Base-by-base conservation (phyloP, 2,113 vertebrate genomes). In the Noturus placidus region DNA sequence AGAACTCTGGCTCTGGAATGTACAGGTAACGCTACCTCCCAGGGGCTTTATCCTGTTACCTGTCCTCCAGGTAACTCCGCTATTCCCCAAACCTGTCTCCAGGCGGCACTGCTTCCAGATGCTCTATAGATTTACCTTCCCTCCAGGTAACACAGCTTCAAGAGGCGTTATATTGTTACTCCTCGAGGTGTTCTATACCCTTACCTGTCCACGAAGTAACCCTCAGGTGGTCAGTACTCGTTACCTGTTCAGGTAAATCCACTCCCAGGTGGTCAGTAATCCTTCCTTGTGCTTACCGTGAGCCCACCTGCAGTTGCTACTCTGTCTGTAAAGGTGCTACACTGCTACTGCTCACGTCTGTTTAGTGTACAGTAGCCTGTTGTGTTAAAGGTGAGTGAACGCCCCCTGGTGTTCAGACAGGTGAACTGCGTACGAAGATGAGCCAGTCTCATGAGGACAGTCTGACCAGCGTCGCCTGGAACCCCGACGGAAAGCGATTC, bases 391-490 rank as follows among this genome's bases (percentile, higher is more conserved):
- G 42, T 67, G 81, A 82, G 59, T 70, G 33, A 19, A 83, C 85
- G 88, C 33, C 87, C 59, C 14, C 84, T 80, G 84, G 17, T 92
- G 87, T 87, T 91, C 93, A 99, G 98, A 99, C 98, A 67, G 98
- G 98, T 91, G 98, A 99, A 94, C 96, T 99, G 92, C 97, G 98
- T 92, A 99, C 97, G 88, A 99, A 99, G 94, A 99, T 99, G 97
- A 99, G 97, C 92, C 98, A 99, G 42, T 99, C 98, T 92, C 98
- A 99, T 42, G 98, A 99, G 95, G 98, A 99, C 93, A 99, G 98
- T 93, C 95, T 99, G 94, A 99, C 98, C 86, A 99, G 98, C 0
- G 98, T 99, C 90, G 98, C 98, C 86, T 99, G 98, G 98, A 99
- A 99, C 94, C 98, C 98, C 3, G 98, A 99, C 74, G 98, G 98